Conservation (phyloP, 2,888 invertebrate genomes). For the Polydrusus tereticollis region DNA sequence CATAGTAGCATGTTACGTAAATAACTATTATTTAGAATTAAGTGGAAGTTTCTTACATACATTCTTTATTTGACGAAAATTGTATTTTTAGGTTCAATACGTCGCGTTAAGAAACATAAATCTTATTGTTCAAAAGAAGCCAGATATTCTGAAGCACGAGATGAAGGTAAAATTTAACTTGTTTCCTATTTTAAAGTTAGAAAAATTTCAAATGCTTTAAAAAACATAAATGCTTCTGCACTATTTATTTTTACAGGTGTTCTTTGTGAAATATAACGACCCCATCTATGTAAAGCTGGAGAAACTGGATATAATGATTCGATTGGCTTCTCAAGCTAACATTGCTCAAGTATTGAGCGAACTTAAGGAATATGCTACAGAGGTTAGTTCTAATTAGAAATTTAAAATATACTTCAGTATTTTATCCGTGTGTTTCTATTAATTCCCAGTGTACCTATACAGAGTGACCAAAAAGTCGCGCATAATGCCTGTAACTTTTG, state of each 20-base stretch:
- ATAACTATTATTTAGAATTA: too few species aligned
- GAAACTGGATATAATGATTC: constrained; percentile 99
- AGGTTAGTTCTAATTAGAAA: constrained; percentile 68
- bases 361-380: constrained; percentile 98
- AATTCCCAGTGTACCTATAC: too few species aligned
- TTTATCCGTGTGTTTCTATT: too few species aligned
- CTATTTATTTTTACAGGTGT: neutral
- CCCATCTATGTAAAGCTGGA: constrained; percentile 99
- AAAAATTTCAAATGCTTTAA: neutral
- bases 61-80: too few species aligned
- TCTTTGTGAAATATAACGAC: constrained; percentile 95
- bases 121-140: constrained; percentile 98
- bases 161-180: constrained; percentile 84
- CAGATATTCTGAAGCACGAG: constrained; percentile 98
- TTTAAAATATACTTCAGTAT: neutral
- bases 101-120: constrained; percentile 98
- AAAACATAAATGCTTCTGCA: neutral
- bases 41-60: too few species aligned
- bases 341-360: constrained; percentile 98
- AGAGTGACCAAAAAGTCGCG: too few species aligned
- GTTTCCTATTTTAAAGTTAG: neutral
- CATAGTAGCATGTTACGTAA: too few species aligned
- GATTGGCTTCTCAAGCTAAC: constrained; percentile 96
- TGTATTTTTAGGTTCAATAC: constrained; percentile 83
- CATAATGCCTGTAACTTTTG: too few species aligned